A percentile compares a stretch with the other conserved stretches of the same genome.
Evolutionary conservation across 2,888 invertebrate species (phyloP).

Genomic region (Mythimna albipuncta): DNA sequence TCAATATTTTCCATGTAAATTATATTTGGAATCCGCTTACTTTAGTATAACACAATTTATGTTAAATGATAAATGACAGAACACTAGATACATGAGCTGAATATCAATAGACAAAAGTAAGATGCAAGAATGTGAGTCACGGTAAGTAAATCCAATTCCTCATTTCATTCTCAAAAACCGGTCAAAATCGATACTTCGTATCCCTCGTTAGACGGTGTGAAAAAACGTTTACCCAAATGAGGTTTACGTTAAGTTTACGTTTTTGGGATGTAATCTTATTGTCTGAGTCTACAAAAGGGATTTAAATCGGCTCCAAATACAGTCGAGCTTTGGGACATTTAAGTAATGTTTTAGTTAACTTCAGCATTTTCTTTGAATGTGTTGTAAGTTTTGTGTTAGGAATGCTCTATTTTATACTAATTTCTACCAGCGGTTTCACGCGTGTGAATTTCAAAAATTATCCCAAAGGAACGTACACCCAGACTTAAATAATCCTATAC

Average conservation of each 20-base stretch:
- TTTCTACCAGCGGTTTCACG: not conserved
- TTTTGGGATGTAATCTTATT: conserved; percentile 2
- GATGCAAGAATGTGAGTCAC: too few species aligned
- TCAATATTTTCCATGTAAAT: too few species aligned
- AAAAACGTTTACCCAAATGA: not conserved
- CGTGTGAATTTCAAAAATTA: not conserved
- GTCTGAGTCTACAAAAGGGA: conserved; percentile 3
- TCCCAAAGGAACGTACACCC: too few species aligned
- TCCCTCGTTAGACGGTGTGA: not conserved
- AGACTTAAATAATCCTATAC: too few species aligned
- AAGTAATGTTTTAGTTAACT: not conserved
- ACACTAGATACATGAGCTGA: too few species aligned
- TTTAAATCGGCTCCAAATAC: conserved; percentile 8
- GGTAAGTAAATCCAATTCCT: not conserved
- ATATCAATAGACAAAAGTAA: not conserved
- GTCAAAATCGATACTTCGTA: not conserved
- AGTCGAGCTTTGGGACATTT: not conserved
- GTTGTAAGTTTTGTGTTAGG: too few species aligned
- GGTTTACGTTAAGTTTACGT: conserved; percentile 11
- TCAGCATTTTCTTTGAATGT: too few species aligned
- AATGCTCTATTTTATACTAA: too few species aligned
- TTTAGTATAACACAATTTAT: too few species aligned
- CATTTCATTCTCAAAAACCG: not conserved
- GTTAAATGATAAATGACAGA: too few species aligned
- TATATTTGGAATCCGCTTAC: too few species aligned